phyloP scores from a whole-genome alignment of 2,888 invertebrate genomes.

The Odontothrips loti region DNA sequence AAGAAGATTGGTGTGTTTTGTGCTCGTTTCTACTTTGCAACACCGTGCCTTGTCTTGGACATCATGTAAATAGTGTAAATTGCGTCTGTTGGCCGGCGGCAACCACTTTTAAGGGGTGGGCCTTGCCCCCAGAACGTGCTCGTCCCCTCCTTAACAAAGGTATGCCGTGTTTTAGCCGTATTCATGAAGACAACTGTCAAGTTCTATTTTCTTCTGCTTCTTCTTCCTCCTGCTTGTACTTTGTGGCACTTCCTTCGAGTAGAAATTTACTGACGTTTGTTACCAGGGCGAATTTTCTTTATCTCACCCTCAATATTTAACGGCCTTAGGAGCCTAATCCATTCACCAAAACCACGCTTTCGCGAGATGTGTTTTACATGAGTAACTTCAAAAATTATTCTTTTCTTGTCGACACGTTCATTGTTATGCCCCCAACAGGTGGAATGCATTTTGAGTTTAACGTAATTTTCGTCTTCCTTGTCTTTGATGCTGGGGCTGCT shows the following conservation, averaged over 20 bases:
- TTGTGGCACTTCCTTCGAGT: not conserved
- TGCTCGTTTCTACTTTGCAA: no score
- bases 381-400: not conserved
- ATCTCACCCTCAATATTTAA: constrained; percentile 13
- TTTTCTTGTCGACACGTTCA: no score
- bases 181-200: constrained; percentile 12
- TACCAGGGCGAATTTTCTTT: not conserved
- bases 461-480: not conserved
- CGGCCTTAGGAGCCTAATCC: not conserved
- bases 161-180: constrained; percentile 17
- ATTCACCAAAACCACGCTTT: not conserved
- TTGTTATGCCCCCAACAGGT: no score
- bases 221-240: not conserved
- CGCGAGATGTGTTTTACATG: not conserved
- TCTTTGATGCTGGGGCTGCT: not conserved
- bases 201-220: not conserved
- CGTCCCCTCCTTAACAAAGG: not conserved
- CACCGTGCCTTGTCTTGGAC: not conserved
- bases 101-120: not conserved
- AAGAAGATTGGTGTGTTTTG: not conserved
- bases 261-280: not conserved
- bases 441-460: not conserved
- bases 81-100: not conserved
- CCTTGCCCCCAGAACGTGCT: constrained; percentile 17
- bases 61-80: not conserved